Conservation (phyloP, 92 coral and sea anemone species). For the Meandrina meandrites region DNA sequence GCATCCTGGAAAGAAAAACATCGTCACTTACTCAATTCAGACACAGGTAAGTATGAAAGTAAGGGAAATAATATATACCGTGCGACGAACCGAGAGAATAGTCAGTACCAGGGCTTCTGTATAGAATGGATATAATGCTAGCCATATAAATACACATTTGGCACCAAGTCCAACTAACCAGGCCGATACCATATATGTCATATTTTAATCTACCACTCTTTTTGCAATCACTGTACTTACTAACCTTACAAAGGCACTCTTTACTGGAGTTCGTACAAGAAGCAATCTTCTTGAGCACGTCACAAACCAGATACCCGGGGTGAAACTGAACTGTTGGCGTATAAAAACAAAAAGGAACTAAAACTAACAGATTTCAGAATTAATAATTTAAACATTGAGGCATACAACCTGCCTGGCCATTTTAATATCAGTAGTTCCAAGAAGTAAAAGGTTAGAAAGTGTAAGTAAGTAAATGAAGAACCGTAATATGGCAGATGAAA, state of each 20-base stretch:
- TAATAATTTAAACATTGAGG: neutral
- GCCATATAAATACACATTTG: too few species aligned
- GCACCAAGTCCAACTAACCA: too few species aligned
- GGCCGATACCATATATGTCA: too few species aligned
- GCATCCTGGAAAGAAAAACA: constrained; percentile 63
- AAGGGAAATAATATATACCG: neutral
- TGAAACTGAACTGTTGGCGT: constrained; percentile 52
- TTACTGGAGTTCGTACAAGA: constrained; percentile 80
- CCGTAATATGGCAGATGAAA: neutral
- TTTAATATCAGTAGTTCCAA: too few species aligned
- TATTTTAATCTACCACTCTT: too few species aligned
- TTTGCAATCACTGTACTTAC: neutral
- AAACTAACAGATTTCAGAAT: neutral
- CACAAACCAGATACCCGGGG: constrained; percentile 87
- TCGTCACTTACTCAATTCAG: neutral
- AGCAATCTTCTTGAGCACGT: constrained; percentile 88
- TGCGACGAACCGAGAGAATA: too few species aligned
- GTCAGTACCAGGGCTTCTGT: too few species aligned
- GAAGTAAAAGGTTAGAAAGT: too few species aligned
- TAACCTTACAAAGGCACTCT: constrained; percentile 93
- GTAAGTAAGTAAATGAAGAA: too few species aligned
- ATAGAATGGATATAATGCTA: too few species aligned
- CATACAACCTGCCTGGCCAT: neutral
- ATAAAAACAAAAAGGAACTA: neutral
- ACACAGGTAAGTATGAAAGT: neutral